Evolutionary conservation across 2,113 vertebrate genomes (phyloP).

Genomic region (Talpa occidentalis): DNA sequence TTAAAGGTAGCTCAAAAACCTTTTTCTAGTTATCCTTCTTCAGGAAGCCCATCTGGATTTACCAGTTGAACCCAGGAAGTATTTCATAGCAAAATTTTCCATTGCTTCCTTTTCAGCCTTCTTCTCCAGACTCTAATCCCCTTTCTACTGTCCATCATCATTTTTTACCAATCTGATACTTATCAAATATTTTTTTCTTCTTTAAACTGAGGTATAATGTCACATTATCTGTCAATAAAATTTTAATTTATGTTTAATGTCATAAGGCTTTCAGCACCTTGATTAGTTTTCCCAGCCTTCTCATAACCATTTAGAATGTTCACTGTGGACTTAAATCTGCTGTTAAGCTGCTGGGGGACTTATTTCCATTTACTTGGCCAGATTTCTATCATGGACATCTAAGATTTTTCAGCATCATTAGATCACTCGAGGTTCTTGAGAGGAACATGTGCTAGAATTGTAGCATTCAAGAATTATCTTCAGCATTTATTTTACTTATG

Average conservation of each 20-base stretch:
- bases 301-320: neutral
- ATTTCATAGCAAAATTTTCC: neutral
- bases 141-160: neutral
- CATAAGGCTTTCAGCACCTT: neutral
- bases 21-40: neutral
- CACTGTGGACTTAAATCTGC: neutral
- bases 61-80: neutral
- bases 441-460: neutral
- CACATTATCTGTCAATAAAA: neutral
- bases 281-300: neutral
- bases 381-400: neutral
- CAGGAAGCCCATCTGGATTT: neutral
- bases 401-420: neutral
- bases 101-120: neutral
- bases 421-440: neutral
- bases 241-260: neutral
- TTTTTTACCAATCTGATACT: neutral
- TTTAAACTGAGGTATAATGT: no score
- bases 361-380: neutral
- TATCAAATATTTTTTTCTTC: neutral
- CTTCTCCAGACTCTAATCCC: neutral
- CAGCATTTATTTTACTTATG: conserved; percentile 36
- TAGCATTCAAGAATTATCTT: neutral
- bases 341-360: neutral
- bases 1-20: neutral